Evolutionary conservation across 2,888 invertebrate species (phyloP), one percentile per base, ranked within the genome.

Genomic region (Leuctra nigra): DNA sequence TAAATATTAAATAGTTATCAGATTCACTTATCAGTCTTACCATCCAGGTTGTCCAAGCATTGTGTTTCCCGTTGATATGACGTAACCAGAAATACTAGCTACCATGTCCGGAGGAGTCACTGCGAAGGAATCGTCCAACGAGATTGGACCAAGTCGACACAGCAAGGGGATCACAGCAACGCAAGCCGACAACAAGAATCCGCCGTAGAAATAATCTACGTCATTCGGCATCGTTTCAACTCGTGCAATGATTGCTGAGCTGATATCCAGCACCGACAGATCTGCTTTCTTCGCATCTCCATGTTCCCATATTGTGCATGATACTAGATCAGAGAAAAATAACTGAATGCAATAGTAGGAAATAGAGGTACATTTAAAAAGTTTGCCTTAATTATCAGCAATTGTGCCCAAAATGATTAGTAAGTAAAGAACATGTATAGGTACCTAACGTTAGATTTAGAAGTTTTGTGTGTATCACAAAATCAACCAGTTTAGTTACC

Each of bases 291-390:
- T 89, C 22, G 90, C 85, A 61, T 94, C 92, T 6, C 87, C 83
- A 25, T 84, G 82, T 68, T 94, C 92, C 95, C 96, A 97, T 74
- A 97, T 87, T 52, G 93, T 91, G 70, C 96, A 97, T 66, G 91
- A 94, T 60, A 96, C 95, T 94, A 72, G 20, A 73, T 67, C 54
- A 63, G n/a, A n/a, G n/a, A n/a, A n/a, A n/a, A n/a, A n/a, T n/a
- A n/a, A n/a, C n/a, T n/a, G n/a, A n/a, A n/a, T n/a, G n/a, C n/a
- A n/a, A n/a, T n/a, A n/a, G n/a, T n/a, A n/a, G n/a, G n/a, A n/a
- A n/a, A n/a, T n/a, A n/a, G n/a, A n/a, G n/a, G n/a, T n/a, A n/a
- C n/a, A n/a, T n/a, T n/a, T n/a, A n/a, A n/a, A n/a, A n/a, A n/a
- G n/a, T n/a, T n/a, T n/a, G n/a, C n/a, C n/a, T n/a, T n/a, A n/a